These are phyloP conservation scores for Paramuricea clavata DNA, from an alignment of 92 coral and sea anemone genomes.

Conservation along the genomic window DNA sequence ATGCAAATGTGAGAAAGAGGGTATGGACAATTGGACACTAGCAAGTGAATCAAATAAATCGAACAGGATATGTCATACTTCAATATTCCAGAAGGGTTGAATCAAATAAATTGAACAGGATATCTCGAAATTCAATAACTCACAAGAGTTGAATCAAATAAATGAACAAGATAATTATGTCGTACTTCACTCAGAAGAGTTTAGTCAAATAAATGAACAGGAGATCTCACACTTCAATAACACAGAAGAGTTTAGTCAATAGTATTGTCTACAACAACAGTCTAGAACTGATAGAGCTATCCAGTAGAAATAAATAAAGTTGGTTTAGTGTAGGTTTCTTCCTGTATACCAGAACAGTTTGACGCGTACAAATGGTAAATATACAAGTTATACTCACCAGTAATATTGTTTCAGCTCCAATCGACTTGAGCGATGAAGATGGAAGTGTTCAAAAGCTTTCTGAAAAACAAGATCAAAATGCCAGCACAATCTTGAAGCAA, in stretches of 20 bases:
- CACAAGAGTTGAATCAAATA: no score
- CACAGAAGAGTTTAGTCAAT: no score
- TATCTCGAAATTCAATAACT: no score
- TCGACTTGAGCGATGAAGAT: constrained; percentile 35
- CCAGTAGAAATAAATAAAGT: background rate
- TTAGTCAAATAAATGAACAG: no score
- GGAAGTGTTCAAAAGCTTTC: constrained; percentile 29
- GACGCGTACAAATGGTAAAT: background rate
- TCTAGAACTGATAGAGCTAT: background rate
- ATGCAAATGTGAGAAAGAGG: background rate
- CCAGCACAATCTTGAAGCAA: background rate
- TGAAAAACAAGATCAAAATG: constrained; percentile 19
- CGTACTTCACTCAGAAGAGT: no score
- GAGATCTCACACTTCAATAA: no score
- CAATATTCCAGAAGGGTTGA: no score
- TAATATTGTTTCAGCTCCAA: constrained; percentile 12
- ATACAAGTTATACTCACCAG: background rate
- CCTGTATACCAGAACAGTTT: background rate
- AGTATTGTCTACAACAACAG: no score
- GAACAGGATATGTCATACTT: no score
- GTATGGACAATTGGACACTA: background rate
- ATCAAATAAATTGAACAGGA: no score
- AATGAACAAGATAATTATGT: no score
- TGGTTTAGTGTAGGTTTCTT: background rate
- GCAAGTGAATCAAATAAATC: background rate